Conservation (phyloP, 2,113 vertebrate genomes). For the Cyprinus carpio region DNA sequence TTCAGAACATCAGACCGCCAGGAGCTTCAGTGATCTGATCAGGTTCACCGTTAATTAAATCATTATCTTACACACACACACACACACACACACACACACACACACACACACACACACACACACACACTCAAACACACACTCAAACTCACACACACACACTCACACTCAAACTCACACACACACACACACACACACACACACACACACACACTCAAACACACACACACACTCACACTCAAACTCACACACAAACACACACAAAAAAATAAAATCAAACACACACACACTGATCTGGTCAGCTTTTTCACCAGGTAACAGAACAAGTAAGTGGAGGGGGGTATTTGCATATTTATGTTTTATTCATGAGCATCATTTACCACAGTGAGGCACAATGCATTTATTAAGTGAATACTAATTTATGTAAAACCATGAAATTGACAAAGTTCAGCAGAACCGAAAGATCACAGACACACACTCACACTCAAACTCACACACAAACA, state of each 20-base stretch:
- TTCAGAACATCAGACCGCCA: neutral
- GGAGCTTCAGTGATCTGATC: neutral
- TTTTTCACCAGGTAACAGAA: conserved; percentile 5
- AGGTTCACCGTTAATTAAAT: neutral
- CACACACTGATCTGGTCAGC: neutral
- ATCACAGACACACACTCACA: neutral
- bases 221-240: neutral
- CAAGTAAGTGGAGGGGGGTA: conserved; percentile 19
- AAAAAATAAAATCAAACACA: too few species aligned
- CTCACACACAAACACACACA: neutral
- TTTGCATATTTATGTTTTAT: conserved; percentile 72
- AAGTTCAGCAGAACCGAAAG: conserved; percentile 34
- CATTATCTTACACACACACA: neutral
- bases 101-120: too few species aligned
- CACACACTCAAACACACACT: neutral
- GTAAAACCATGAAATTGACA: conserved; percentile 68
- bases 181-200: too few species aligned
- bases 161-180: too few species aligned
- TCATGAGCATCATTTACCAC: conserved; percentile 65
- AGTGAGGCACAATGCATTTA: conserved; percentile 61
- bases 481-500: too few species aligned
- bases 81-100: too few species aligned
- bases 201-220: neutral
- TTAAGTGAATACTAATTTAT: conserved; percentile 74
- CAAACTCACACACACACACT: neutral